Evolutionary conservation across 2,113 vertebrate genomes (phyloP).

Genomic region (Odobenus rosmarus): DNA sequence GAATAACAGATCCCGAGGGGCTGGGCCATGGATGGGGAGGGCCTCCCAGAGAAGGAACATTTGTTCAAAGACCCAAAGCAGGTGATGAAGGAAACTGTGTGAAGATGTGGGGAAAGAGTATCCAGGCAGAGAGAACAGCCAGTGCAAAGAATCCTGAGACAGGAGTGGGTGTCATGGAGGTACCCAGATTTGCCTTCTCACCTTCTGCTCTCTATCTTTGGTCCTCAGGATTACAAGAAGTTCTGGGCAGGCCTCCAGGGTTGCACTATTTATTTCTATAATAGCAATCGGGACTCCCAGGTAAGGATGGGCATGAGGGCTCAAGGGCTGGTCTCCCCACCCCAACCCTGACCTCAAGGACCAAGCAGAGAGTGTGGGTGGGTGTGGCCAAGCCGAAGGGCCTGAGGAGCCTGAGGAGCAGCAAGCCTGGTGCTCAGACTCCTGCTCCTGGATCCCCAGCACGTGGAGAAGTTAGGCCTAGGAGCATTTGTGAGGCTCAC

Average conservation of each 20-base stretch:
- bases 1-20: background rate
- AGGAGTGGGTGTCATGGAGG: accelerated
- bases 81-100: background rate
- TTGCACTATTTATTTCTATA: constrained; percentile 87
- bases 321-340: background rate
- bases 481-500: constrained; percentile 81
- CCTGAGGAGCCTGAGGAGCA: background rate
- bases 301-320: constrained; percentile 69
- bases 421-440: background rate
- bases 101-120: background rate
- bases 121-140: background rate
- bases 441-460: constrained; percentile 78
- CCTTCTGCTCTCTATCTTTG: background rate
- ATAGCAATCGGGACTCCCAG: constrained; percentile 82
- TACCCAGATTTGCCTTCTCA: background rate
- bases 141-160: background rate
- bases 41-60: background rate
- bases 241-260: constrained; percentile 91
- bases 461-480: constrained; percentile 88
- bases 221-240: constrained; percentile 84
- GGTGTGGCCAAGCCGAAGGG: background rate
- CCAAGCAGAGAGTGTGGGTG: background rate
- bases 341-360: background rate
- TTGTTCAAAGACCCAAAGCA: background rate
- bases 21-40: background rate